Evolutionary conservation across 2,113 vertebrate genomes (phyloP), one percentile per base, ranked within the genome.

Genomic region (Podocnemis expansa): DNA sequence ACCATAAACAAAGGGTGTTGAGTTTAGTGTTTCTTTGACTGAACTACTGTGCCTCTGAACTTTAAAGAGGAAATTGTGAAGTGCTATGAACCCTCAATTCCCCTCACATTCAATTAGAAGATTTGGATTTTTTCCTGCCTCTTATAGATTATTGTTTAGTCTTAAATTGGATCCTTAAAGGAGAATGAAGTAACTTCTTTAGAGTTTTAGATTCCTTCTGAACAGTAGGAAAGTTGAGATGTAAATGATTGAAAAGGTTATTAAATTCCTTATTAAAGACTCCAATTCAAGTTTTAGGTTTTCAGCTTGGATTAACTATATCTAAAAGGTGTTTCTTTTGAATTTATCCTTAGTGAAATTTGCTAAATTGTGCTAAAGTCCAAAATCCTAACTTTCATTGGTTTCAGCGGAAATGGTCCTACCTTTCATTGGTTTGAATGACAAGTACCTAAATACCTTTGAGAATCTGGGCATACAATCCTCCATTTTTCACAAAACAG

Each of bases 141-240:
- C 81, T 47, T 94, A 90, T 94, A 93, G 92, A 95, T 94, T 95
- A 96, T 96, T 94, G 88, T 79, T 96, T 95, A 85, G 86, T 95
- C 80, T 92, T 84, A 91, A n/a, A 45, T 60, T 84, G 89, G 45
- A 88, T 91, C 51, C 76, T 58, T 94, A 60, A 84, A 87, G 82
- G 60, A 90, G 94, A 93, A 94, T 55, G 54, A 86, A 88, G 89
- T 43, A 52, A 88, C 88, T 70, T 91, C 91, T 86, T 31, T 78
- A 11, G 51, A 80, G 31, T 88, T 95, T 89, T 70, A 88, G 21
- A 22, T 89, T 83, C 92, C 29, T 78, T 91, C 82, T 86, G 93
- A 70, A 79, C 19, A 88, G 17, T 60, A 89, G 76, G 9, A 88
- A 90, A 76, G 9, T 80, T 82, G 60, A 34, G 43, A 43, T n/a